Base-by-base conservation (phyloP, 2,888 invertebrate genomes). In the Dermolepida albohirtum region DNA sequence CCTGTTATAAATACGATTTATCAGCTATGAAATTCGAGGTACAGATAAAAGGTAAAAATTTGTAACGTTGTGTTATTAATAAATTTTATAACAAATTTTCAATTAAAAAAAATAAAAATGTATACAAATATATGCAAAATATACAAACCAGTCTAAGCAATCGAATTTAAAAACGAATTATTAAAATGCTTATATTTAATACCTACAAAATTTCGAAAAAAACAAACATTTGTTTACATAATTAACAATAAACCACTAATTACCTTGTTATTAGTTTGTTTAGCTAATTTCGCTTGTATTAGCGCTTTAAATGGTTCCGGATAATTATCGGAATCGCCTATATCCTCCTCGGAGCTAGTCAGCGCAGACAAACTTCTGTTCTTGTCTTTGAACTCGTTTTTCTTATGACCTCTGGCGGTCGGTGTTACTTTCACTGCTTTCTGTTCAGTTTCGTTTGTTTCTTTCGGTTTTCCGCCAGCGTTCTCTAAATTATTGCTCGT, bases 291-390 rank as follows among this genome's bases (percentile, higher is more conserved):
- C 59, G 88, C 86, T 81, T 88, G 87, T 55, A 90, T 82, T 64
- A 89, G 80, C n/a, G 88, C 87, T 78, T 89, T 90, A 77, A 89
- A 90, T 76, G 86, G 87, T 76, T 86, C 88, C 14, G 89, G 89
- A 80, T 90, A 90, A 75, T 90, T 90, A 77, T 89, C 89, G 1
- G 78, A 74, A 72, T 89, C 89, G 71, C 86, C 88, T 44, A 84
- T 83, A 67, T 88, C 86, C 77, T 89, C 89, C 70, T 86, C 85
- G 39, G 68, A 66, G 70, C 41, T 67, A 66, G 50, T 43, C 63
- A 40, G 50, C 11, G 7, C 66, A 2, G 34, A 39, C 65, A 65
- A 71, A 59, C 66, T 70, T 17, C 72, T 68, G 63, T 73, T 70
- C 22, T 66, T 64, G 66, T 74, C 65, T 70, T 78, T 74, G 10